phyloP scores from a whole-genome alignment of 2,797 vertebrate species.

The Syncerus caffer region DNA sequence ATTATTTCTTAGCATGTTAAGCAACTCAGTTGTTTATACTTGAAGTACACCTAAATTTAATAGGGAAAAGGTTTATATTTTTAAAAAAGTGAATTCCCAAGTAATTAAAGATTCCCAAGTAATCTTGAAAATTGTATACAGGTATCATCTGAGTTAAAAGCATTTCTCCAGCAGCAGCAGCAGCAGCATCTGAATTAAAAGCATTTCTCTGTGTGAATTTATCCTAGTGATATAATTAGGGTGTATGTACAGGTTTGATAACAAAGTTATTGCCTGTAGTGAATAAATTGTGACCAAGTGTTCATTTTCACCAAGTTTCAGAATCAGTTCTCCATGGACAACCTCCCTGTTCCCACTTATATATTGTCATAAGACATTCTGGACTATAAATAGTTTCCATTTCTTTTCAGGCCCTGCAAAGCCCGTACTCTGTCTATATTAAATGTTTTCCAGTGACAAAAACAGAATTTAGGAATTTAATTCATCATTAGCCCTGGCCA shows the following conservation, averaged over 20 bases:
- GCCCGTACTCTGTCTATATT: background rate
- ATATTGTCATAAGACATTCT: background rate
- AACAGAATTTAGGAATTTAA: slow-evolving; percentile 14
- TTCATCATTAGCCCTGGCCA: background rate
- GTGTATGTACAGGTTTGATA: background rate
- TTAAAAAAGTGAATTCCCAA: slow-evolving; percentile 19
- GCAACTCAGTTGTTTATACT: slow-evolving; percentile 20
- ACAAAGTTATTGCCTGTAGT: background rate
- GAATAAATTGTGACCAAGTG: slow-evolving; percentile 18
- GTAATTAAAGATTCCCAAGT: background rate
- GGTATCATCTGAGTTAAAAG: background rate
- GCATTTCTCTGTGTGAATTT: background rate
- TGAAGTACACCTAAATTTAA: slow-evolving; percentile 15
- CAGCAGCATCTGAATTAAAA: background rate
- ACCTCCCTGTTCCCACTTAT: background rate
- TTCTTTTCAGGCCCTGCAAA: background rate
- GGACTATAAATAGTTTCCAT: background rate
- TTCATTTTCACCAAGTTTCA: background rate
- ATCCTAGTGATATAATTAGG: slow-evolving; percentile 17
- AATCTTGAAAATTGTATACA: background rate
- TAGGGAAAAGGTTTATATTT: background rate
- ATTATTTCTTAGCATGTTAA: slow-evolving; percentile 37
- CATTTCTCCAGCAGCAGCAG: background rate
- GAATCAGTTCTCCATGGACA: background rate
- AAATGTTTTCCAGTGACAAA: background rate